Percentiles rank a stretch among this genome's conserved stretches.
These are phyloP conservation scores for Mastomys coucha DNA, from an alignment of 2,113 vertebrate genomes.

Conservation along the genomic window DNA sequence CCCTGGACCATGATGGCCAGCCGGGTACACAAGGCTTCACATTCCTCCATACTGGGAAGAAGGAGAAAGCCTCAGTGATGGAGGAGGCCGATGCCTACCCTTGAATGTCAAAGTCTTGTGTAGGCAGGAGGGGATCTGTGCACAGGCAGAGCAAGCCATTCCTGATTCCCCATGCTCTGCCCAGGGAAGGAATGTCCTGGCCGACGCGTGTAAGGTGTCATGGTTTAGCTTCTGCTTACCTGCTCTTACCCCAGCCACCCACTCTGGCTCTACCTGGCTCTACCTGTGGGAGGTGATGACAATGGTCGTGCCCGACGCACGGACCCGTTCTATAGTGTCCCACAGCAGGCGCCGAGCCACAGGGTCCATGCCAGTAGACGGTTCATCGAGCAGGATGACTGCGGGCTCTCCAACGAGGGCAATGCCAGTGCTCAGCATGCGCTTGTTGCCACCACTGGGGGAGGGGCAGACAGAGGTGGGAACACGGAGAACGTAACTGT, in stretches of 20 bases:
- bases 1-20: conserved; percentile 98
- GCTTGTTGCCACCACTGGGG: conserved; percentile 94
- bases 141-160: neutral
- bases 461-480: neutral
- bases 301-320: conserved; percentile 96
- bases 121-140: conserved; percentile 94
- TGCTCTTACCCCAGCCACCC: conserved; percentile 54
- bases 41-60: conserved; percentile 96
- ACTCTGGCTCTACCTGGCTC: conserved; percentile 92
- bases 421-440: conserved; percentile 96
- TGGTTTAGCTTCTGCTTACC: neutral
- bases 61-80: neutral
- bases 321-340: conserved; percentile 94
- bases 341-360: conserved; percentile 96
- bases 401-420: conserved; percentile 96
- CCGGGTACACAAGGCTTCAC: conserved; percentile 96
- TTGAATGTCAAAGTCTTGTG: conserved; percentile 83
- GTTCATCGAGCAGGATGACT: conserved; percentile 97
- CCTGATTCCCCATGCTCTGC: neutral
- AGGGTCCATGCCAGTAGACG: conserved; percentile 98
- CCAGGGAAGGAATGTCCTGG: neutral
- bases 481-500: neutral
- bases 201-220: neutral
- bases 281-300: conserved; percentile 99
- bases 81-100: neutral